Evolutionary conservation across 2,113 vertebrate species (phyloP).

Genomic region (Ariopsis seemanni): DNA sequence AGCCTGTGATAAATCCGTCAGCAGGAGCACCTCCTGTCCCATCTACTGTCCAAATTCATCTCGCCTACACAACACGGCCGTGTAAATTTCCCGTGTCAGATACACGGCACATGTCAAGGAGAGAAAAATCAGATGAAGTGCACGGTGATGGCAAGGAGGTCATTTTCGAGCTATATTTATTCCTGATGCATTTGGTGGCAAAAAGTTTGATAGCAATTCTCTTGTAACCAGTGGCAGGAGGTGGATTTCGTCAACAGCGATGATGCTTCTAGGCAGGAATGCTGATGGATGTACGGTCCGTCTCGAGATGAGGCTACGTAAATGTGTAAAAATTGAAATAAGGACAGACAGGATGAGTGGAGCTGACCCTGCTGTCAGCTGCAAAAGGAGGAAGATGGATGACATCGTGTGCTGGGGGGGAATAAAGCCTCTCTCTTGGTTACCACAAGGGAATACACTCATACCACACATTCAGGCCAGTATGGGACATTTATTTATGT

Average conservation of each 20-base stretch:
- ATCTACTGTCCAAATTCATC: neutral
- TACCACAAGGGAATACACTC: neutral
- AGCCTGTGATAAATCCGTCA: slow-evolving; percentile 24
- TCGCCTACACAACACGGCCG: slow-evolving; percentile 32
- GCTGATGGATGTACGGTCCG: slow-evolving; percentile 35
- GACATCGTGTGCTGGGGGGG: neutral
- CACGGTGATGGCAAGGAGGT: neutral
- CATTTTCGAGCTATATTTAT: slow-evolving; percentile 38
- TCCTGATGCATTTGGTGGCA: slow-evolving; percentile 33
- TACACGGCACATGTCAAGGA: neutral
- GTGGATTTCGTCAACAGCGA: neutral
- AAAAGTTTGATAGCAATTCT: slow-evolving; percentile 42
- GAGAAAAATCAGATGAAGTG: neutral
- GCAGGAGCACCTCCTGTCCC: neutral
- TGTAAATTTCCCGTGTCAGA: slow-evolving; percentile 30
- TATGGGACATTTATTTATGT: neutral
- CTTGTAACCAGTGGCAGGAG: slow-evolving; percentile 7
- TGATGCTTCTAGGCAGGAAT: slow-evolving; percentile 3
- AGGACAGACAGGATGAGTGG: slow-evolving; percentile 15
- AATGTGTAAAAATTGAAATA: slow-evolving; percentile 41
- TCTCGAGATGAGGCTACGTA: slow-evolving; percentile 5
- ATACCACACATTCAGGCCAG: slow-evolving; percentile 1
- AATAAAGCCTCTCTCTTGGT: neutral
- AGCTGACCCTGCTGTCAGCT: neutral
- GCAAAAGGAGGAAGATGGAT: slow-evolving; percentile 12